Conservation (phyloP, 2,797 vertebrate genomes). For the Nannoperca australis region DNA sequence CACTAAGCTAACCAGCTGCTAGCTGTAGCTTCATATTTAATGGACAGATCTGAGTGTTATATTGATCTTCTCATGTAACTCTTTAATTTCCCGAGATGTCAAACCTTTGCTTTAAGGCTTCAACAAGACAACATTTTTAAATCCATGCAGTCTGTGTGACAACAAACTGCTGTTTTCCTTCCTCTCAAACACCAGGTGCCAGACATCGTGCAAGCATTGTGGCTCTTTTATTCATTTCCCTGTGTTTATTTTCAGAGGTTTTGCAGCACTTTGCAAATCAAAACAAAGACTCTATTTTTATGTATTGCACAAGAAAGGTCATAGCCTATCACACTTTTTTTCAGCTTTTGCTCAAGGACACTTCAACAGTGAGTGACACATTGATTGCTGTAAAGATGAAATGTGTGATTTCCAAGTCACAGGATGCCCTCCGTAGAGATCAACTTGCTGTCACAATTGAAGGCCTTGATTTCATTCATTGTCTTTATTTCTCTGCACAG, state of each 20-base stretch:
- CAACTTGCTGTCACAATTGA: slow-evolving; percentile 30
- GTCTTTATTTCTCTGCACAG: slow-evolving; percentile 46
- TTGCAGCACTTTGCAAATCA: not conserved
- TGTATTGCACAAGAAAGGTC: slow-evolving; percentile 15
- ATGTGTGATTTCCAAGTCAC: slow-evolving; percentile 46
- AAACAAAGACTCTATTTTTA: slow-evolving; percentile 11
- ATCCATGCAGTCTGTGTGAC: not conserved
- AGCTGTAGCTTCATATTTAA: not conserved
- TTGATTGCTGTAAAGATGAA: slow-evolving; percentile 46
- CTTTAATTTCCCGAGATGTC: not conserved
- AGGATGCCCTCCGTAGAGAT: slow-evolving; percentile 41
- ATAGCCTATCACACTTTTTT: slow-evolving; percentile 5
- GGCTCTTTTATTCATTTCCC: slow-evolving; percentile 1
- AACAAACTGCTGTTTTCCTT: not conserved
- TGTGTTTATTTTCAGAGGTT: not conserved
- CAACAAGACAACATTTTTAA: not conserved
- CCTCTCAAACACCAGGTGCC: not conserved
- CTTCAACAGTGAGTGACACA: slow-evolving; percentile 48
- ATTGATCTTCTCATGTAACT: not conserved
- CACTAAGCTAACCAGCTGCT: not conserved
- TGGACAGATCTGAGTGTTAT: not conserved
- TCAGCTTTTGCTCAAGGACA: slow-evolving; percentile 57
- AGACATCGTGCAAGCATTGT: not conserved
- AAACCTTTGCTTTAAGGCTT: not conserved
- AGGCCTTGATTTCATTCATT: slow-evolving; percentile 47